Base-by-base conservation (phyloP, 2,113 vertebrate species). In the Stercorarius parasiticus region DNA sequence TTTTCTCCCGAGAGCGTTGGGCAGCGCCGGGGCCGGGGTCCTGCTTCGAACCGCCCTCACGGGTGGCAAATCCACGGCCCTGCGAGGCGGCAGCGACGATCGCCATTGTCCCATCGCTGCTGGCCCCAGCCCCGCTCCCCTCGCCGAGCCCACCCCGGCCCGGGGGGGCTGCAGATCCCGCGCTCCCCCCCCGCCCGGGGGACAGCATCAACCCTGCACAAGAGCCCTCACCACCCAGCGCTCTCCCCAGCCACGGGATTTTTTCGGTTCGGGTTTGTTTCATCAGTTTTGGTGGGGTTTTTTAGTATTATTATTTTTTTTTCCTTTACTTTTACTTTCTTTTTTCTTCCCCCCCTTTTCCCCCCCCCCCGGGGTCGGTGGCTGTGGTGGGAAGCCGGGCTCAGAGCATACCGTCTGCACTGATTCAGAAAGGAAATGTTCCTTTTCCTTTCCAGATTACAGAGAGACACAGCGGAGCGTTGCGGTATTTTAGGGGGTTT, bases 391-490 rank as follows among this genome's bases (percentile, higher is more conserved):
- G 23, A n/a, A 85, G 53, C 40, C 34, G 40, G 86, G 17, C 27
- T 67, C 32, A 23, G n/a, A 64, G n/a, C 55, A 42, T 38, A 72
- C 23, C 27, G 29, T 87, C 95, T 89, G 87, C 78, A 61, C 53
- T 93, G 72, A 93, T 34, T 94, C 77, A 93, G 88, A 80, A 74
- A 95, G 93, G 94, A 97, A 97, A 88, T 64, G 50, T 42, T 77
- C 32, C 34, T 72, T 97, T 97, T 94, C 93, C 82, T 67, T 91
- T 94, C 26, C 38, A 88, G 90, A 96, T 93, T 95, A 92, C 32
- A 77, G 22, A 84, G 15, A 76, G 89, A 92, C 80, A 90, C 61
- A 34, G 65, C 4, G 30, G 79, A 95, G 16, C 8, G 8, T 61
- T 92, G 82, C 64, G 22, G 56, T 88, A 36, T 92, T 26, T 67